phyloP scores from a whole-genome alignment of 2,113 vertebrate genomes.

The Limanda limanda region DNA sequence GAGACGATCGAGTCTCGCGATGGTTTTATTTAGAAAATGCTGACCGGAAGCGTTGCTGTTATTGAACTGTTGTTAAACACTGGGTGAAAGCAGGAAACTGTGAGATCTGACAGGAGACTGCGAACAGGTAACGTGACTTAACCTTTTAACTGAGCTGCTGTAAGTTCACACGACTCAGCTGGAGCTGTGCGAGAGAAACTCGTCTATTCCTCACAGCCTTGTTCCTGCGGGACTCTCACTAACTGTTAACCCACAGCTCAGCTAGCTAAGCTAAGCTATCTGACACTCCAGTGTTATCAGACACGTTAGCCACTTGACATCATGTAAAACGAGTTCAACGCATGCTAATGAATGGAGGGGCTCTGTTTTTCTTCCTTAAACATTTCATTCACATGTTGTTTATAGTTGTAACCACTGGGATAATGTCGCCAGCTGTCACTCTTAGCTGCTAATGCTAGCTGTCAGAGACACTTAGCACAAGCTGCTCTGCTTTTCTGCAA shows the following conservation, averaged over 20 bases:
- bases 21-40: conserved; percentile 41
- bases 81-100: conserved; percentile 54
- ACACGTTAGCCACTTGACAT: neutral
- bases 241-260: neutral
- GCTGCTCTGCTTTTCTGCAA: neutral
- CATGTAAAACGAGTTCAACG: neutral
- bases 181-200: no score
- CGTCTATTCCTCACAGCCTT: neutral
- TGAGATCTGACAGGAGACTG: conserved; percentile 40
- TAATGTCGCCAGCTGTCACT: no score
- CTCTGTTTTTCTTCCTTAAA: neutral
- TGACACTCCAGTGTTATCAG: conserved; percentile 3
- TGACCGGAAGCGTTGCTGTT: neutral
- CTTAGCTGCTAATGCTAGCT: neutral
- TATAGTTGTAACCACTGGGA: no score
- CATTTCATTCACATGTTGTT: neutral
- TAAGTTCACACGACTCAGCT: fast-evolving
- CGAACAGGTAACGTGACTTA: conserved; percentile 32
- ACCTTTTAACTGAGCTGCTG: fast-evolving
- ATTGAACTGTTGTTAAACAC: neutral
- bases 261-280: conserved; percentile 49
- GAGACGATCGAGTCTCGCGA: neutral
- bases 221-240: neutral
- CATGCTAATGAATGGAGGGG: neutral
- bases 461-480: neutral